Base-by-base conservation (phyloP, 2,113 vertebrate species). In the Rhinichthys klamathensis region DNA sequence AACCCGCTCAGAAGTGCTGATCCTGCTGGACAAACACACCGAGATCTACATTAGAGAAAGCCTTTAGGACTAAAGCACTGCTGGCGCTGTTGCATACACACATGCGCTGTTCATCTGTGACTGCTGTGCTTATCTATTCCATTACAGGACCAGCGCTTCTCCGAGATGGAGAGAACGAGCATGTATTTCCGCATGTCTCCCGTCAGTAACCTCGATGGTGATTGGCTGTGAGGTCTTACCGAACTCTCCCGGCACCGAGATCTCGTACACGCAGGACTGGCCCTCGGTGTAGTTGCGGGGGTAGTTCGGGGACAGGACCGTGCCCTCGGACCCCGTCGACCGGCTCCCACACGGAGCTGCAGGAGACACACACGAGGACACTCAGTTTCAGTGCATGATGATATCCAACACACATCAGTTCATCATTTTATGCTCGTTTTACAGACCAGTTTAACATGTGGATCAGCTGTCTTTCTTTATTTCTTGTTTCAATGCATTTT, bases 271-370 rank as follows among this genome's bases (percentile, higher is more conserved):
- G 90, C 98, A 99, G 89, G 95, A 96, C 91, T 98, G 97, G 75
- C 96, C 97, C 88, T 95, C 93, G 83, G 96, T 99, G 60, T 99
- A 99, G 95, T 99, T 99, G 93, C 96, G 97, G 11, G 98, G 98
- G 85, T 98, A 99, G 91, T 98, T 99, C 90, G 98, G 97, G 67
- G 98, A 99, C 82, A 99, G 92, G 46, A 99, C 97, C 0, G 98
- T 99, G 79, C 98, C 98, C 93, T 99, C 98, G 77, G 97, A 96
- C 84, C 96, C 96, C 41, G 97, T 98, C 88, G 97, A 97, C 78
- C 96, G 96, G 87, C 97, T 97, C 93, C 98, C 98, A 70, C 98
- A 99, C 7, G 98, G 98, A 89, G 98, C 98, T 99, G 90, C 35
- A 82, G 91, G 87, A 81, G 78, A 54, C 16, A 70, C 54, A 87